Percentiles rank a stretch among this genome's conserved stretches.
Evolutionary conservation across 92 coral and sea anemone genomes (phyloP).

Genomic region (Metridium senile): DNA sequence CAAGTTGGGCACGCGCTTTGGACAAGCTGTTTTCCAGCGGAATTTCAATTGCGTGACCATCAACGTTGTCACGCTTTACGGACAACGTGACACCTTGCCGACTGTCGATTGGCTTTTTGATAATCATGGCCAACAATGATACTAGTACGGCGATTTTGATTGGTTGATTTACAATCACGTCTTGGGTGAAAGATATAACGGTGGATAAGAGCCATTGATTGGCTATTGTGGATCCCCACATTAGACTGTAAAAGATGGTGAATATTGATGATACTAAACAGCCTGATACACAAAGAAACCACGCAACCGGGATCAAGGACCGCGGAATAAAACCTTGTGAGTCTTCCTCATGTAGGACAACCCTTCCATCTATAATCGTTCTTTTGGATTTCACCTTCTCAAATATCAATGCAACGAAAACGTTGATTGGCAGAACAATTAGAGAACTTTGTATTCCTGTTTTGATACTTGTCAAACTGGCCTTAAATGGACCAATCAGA

Average conservation of each 20-base stretch:
- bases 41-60: constrained; percentile 36
- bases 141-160: constrained; percentile 72
- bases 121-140: constrained; percentile 61
- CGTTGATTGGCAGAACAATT: constrained; percentile 66
- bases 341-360: constrained; percentile 28
- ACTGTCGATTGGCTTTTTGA: constrained; percentile 60
- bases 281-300: constrained; percentile 64
- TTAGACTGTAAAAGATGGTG: constrained; percentile 79
- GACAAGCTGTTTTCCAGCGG: constrained; percentile 53
- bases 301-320: constrained; percentile 62
- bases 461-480: constrained; percentile 64
- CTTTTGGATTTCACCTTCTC: constrained; percentile 13
- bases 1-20: constrained; percentile 60
- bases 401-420: constrained; percentile 54
- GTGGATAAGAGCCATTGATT: constrained; percentile 82
- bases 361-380: neutral
- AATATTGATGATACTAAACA: constrained; percentile 65
- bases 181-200: constrained; percentile 75
- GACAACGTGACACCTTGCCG: constrained; percentile 59
- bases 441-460: constrained; percentile 79
- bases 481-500: constrained; percentile 65
- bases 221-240: constrained; percentile 78
- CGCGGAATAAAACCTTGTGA: constrained; percentile 71
- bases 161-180: constrained; percentile 78
- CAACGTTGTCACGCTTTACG: constrained; percentile 40